Evolutionary conservation across 2,113 vertebrate genomes (phyloP).

Genomic region (Myotis yumanensis): DNA sequence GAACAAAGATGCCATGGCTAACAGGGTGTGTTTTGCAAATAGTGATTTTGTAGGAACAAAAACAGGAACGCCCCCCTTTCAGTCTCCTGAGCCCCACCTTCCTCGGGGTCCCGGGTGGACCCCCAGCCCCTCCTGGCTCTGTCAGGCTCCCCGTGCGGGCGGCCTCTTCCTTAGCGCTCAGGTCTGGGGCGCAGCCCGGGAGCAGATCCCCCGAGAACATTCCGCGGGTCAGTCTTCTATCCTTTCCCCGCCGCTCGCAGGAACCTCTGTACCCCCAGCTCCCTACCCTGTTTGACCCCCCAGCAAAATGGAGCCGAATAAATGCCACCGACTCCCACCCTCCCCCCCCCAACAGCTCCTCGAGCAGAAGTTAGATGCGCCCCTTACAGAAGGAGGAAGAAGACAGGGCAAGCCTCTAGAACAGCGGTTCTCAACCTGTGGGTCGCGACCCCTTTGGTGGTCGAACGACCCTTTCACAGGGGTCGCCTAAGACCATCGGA

Average conservation of each 20-base stretch:
- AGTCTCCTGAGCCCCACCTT: fast-evolving
- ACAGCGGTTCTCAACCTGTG: too few species aligned
- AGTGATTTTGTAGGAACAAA: neutral
- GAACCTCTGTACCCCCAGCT: neutral
- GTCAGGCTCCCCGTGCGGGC: too few species aligned
- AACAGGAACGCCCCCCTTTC: fast-evolving
- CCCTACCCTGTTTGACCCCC: neutral
- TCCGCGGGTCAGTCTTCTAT: neutral
- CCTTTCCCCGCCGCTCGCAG: neutral
- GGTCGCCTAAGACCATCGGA: too few species aligned
- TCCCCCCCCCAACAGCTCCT: too few species aligned
- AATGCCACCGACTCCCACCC: too few species aligned
- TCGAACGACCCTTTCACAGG: too few species aligned
- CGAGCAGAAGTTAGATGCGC: neutral
- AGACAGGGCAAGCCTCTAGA: too few species aligned
- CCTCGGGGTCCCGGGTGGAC: fast-evolving
- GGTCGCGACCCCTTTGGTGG: too few species aligned
- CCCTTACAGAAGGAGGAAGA: too few species aligned
- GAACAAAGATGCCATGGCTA: neutral
- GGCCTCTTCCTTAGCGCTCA: neutral
- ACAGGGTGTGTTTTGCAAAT: neutral
- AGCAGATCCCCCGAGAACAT: neutral
- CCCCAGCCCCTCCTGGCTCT: fast-evolving
- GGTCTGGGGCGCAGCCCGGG: neutral
- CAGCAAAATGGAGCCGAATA: neutral